Base-by-base conservation (phyloP, 2,113 vertebrate genomes). In the Dipodomys ordii region DNA sequence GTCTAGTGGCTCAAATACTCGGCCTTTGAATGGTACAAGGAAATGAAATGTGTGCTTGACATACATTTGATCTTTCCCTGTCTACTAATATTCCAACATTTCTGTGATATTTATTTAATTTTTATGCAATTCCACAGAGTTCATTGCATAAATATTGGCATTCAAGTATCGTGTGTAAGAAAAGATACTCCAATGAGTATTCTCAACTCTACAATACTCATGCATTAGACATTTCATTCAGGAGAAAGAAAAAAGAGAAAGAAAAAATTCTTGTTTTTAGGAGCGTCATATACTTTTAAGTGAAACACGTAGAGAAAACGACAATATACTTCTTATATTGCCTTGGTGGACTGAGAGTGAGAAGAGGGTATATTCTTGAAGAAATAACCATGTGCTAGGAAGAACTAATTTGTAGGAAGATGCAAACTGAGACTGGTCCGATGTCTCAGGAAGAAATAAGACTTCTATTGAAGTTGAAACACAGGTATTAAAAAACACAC, bases 131-230 rank as follows among this genome's bases (percentile, higher is more conserved):
- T 72, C 4, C 82, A 87, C 72, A 69, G 4, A 69, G 16, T 79
- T 86, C 49, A n/a, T n/a, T 30, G 60, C 27, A 87, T 68, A 93
- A 89, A 91, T 79, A 92, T 0, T 88, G 86, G 87, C 35, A 22
- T 94, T 27, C 19, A 89, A 80, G 67, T 49, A 60, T 22, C 15
- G 4, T 12, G 25, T 67, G 28, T 10, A 72, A 90, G 39, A 39
- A 39, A 39, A 27, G 7, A 65, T 83, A 3, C 69, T 27, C 91
- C 27, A 85, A n/a, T 22, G 74, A 93, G 74, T 74, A 86, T 23
- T 92, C 83, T 88, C 83, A 90, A 10, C 19, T 82, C 46, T 53
- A 22, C 28, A 83, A 22, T 60, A 25, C 68, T 80, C 27, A 67
- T 79, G 28, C 13, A 32, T 22, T 3, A 74, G 53, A 87, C 23